phyloP scores from a whole-genome alignment of 1,140 invertebrate genomes.

The Euura lappo region DNA sequence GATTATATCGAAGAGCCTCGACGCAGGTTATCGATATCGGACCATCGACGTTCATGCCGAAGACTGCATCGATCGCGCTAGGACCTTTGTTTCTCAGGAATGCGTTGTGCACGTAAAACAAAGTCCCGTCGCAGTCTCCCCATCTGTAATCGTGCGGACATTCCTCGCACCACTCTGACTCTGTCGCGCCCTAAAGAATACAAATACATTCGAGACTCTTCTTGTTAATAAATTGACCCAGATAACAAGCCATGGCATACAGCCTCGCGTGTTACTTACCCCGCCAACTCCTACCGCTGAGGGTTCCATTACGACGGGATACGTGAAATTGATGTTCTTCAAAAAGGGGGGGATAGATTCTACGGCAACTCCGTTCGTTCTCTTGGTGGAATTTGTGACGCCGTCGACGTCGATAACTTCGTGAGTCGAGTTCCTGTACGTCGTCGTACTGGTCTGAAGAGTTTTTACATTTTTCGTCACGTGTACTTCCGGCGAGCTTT shows the following conservation, averaged over 20 bases:
- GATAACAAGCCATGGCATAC: no score
- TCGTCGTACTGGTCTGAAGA: background rate
- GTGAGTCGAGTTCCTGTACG: constrained; percentile 19
- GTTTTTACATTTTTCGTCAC: background rate
- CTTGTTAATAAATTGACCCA: no score
- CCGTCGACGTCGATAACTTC: constrained; percentile 9
- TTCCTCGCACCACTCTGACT: constrained; percentile 3
- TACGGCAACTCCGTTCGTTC: background rate
- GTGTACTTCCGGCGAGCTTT: background rate
- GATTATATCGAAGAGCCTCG: constrained; percentile 23
- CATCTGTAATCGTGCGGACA: constrained; percentile 18
- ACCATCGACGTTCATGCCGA: constrained; percentile 30
- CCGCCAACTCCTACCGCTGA: background rate
- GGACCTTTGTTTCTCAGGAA: constrained; percentile 24
- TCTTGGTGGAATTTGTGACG: background rate
- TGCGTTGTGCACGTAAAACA: constrained; percentile 43
- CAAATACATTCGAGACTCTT: background rate
- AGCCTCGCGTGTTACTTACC: background rate
- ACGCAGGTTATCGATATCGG: constrained; percentile 33
- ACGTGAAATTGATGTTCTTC: background rate
- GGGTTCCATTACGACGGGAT: background rate
- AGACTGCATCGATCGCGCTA: constrained; percentile 12
- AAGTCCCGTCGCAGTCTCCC: constrained; percentile 23
- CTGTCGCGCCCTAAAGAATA: constrained; percentile 14
- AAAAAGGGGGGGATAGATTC: background rate